These are phyloP conservation scores for Vimba vimba DNA, from an alignment of 2,113 vertebrate genomes.

Conservation along the genomic window DNA sequence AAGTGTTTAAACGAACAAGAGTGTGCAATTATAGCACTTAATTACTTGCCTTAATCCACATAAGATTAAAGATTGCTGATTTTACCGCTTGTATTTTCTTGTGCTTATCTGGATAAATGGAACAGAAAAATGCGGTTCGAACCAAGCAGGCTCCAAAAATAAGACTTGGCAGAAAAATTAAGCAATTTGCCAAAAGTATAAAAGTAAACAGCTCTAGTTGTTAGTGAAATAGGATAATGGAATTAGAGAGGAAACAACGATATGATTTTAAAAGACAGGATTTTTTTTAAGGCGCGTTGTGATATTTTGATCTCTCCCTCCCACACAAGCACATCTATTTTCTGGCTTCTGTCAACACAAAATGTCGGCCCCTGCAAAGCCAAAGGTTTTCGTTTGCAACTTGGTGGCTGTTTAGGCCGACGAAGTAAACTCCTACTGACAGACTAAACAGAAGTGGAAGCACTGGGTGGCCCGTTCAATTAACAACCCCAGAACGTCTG, in stretches of 20 bases:
- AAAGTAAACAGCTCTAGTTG: conserved; percentile 30
- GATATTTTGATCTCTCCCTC: conserved; percentile 12
- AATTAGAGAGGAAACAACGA: not conserved
- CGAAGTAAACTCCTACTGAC: conserved; percentile 35
- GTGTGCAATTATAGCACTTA: conserved; percentile 61
- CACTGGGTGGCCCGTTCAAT: conserved; percentile 47
- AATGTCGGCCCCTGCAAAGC: conserved; percentile 14
- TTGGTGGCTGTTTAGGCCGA: conserved; percentile 19
- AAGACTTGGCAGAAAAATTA: conserved; percentile 28
- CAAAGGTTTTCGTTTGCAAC: conserved; percentile 19
- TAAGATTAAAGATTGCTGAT: conserved; percentile 51
- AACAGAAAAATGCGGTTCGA: not conserved
- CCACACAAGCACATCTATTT: conserved; percentile 10
- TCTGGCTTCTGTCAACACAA: conserved; percentile 16
- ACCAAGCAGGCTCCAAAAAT: conserved; percentile 4
- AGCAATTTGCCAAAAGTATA: conserved; percentile 31
- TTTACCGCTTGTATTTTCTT: conserved; percentile 31
- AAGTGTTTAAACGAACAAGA: conserved; percentile 57
- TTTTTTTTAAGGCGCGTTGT: not conserved
- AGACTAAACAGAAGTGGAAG: conserved; percentile 54
- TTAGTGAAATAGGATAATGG: conserved; percentile 36
- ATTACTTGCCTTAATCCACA: conserved; percentile 62
- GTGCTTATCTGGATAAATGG: conserved; percentile 25
- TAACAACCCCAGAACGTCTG: conserved; percentile 28
- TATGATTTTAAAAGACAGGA: not conserved